Conservation (phyloP, 1,140 invertebrate genomes). For the Caenorhabditis latens region DNA sequence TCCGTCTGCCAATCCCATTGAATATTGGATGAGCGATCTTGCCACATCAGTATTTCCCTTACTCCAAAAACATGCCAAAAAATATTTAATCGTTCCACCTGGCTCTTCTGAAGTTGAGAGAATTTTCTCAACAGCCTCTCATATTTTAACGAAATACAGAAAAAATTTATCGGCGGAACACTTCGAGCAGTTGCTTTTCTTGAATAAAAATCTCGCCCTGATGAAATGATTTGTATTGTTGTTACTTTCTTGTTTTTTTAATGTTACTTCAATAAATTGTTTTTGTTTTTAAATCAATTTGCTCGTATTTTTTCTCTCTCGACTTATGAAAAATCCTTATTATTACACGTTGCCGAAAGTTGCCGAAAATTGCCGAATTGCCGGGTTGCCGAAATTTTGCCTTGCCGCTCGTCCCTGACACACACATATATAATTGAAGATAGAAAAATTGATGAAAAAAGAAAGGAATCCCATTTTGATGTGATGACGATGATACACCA, state of each 20-base stretch:
- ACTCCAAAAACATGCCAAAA: neutral
- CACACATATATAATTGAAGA: neutral
- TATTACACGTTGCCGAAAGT: too few relatives aligned
- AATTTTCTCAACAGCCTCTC: neutral
- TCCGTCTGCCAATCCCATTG: neutral
- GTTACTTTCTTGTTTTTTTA: too few relatives aligned
- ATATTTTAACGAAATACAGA: neutral
- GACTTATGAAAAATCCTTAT: too few relatives aligned
- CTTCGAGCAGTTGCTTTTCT: neutral
- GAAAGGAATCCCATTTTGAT: neutral
- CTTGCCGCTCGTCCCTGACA: too few relatives aligned
- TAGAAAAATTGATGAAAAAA: neutral
- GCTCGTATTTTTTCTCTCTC: too few relatives aligned
- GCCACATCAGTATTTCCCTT: neutral
- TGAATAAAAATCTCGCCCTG: neutral
- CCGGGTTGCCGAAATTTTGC: too few relatives aligned
- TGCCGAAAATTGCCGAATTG: too few relatives aligned
- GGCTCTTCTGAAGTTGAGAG: neutral
- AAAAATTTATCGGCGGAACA: neutral
- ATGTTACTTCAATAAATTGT: too few relatives aligned
- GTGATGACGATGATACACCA: conserved; percentile 5
- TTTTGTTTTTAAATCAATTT: too few relatives aligned
- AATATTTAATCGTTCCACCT: neutral
- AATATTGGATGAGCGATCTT: neutral
- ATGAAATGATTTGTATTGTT: neutral